Evolutionary conservation across 2,888 invertebrate species (phyloP), one percentile per base, ranked within the genome.

Genomic region (Mantis religiosa): DNA sequence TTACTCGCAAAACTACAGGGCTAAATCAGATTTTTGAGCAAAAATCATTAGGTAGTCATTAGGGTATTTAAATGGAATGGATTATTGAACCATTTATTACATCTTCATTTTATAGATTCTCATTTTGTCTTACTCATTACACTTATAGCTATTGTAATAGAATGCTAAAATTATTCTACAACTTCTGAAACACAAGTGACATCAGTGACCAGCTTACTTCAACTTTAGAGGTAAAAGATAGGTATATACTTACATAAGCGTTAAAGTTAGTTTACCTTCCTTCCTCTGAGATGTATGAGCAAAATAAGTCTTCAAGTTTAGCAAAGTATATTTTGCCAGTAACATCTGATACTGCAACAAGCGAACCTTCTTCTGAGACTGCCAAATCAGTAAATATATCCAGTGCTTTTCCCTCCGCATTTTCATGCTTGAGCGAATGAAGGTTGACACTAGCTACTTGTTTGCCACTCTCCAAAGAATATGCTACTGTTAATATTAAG

Each of bases 401-500:
- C 20, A 86, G 82, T 27, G 83, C 41, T 14, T 89, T 89, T 9
- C 54, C 34, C 15, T 27, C 30, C 30, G 54, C 81, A 84, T 34
- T 84, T 41, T 30, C 28, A 25, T 88, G 87, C 25, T 88, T 81
- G 28, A 87, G 28, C 20, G 89, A 82, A 87, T 87, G 87, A 15
- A 90, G n/a, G 83, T 90, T 88, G 9, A 90, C 47, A 12, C 47
- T 87, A 30, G 89, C 90, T 14, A 84, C 87, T 20, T 54, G 88
- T 81, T 84, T 86, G 1, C 89, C 89, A 85, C 20, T 84, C n/a
- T 84, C 82, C 28, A 87, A 28, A 28, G 83, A 87, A 89, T 87
- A 88, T 47, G 88, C 90, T 83, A 83, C 90, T 90, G 87, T 81
- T n/a, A 41, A 8, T 81, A 20, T 90, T 88, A 89, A 90, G 85